A percentile compares a stretch with the other conserved stretches of the same genome.
These are phyloP conservation scores for Sogatella furcifera DNA, from an alignment of 1,140 invertebrate species.

Conservation along the genomic window DNA sequence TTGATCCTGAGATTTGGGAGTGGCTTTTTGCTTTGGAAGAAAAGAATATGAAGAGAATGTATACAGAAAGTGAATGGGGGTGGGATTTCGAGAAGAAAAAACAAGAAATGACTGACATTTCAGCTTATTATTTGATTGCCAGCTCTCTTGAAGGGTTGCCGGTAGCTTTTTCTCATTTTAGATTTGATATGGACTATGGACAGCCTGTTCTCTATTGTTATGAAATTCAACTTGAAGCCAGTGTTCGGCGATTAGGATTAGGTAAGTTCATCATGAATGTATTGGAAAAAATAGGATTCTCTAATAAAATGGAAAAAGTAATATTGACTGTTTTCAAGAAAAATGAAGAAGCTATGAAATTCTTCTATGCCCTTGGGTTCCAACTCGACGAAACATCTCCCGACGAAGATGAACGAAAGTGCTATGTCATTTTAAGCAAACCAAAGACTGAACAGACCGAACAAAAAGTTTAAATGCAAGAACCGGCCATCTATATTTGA, in stretches of 20 bases:
- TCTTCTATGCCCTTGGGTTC: slow-evolving; percentile 41
- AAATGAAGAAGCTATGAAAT: slow-evolving; percentile 51
- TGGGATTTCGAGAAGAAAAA: slow-evolving; percentile 59
- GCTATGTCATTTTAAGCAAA: too few relatives aligned
- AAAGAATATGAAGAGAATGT: slow-evolving; percentile 47
- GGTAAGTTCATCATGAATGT: slow-evolving; percentile 71
- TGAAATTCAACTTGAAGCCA: slow-evolving; percentile 65
- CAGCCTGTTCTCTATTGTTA: slow-evolving; percentile 74
- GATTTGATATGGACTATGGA: slow-evolving; percentile 70
- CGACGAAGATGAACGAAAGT: too few relatives aligned
- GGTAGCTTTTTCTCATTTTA: slow-evolving; percentile 63
- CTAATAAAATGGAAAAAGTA: slow-evolving; percentile 62
- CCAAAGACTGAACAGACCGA: too few relatives aligned
- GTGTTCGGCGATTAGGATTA: slow-evolving; percentile 54
- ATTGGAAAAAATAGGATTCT: slow-evolving; percentile 61
- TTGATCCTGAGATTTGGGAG: too few relatives aligned
- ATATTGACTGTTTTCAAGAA: slow-evolving; percentile 71
- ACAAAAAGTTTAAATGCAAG: too few relatives aligned
- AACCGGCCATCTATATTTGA: too few relatives aligned
- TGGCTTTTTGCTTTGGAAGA: slow-evolving; percentile 41
- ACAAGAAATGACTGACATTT: slow-evolving; percentile 57
- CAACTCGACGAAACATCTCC: slow-evolving; percentile 22
- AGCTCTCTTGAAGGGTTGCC: slow-evolving; percentile 34
- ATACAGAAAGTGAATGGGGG: slow-evolving; percentile 57
- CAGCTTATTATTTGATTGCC: slow-evolving; percentile 59